phyloP scores from a whole-genome alignment of 2,113 vertebrate species.

The Nettapus auritus region DNA sequence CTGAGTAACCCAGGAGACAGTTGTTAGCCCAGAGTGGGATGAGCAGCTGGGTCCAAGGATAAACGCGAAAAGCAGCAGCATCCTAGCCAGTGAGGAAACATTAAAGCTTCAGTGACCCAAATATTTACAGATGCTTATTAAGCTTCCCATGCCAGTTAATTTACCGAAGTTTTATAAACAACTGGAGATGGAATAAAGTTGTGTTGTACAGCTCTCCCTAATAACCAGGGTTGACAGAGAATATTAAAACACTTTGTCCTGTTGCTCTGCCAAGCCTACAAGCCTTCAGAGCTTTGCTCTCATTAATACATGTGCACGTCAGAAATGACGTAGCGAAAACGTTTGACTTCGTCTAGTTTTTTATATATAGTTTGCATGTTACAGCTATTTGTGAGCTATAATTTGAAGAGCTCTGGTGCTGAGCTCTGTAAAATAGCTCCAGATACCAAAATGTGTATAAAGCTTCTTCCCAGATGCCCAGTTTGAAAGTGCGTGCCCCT shows the following conservation, averaged over 20 bases:
- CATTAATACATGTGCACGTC: not conserved
- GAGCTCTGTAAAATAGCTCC: not conserved
- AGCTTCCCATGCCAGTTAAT: not conserved
- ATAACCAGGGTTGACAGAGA: not conserved
- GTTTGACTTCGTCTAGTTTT: not conserved
- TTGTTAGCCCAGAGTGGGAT: not conserved
- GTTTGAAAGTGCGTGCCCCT: not conserved
- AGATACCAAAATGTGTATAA: not conserved
- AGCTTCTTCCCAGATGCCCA: not conserved
- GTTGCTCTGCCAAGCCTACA: not conserved
- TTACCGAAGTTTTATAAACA: not conserved
- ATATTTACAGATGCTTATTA: not conserved
- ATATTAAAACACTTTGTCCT: not conserved
- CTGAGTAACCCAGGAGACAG: not conserved
- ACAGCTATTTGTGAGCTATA: not conserved
- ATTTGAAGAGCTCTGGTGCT: not conserved
- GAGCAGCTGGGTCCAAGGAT: not conserved
- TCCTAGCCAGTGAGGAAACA: not conserved
- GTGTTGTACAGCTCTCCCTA: not conserved
- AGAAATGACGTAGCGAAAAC: not conserved
- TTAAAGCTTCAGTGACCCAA: not conserved
- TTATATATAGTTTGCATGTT: not conserved
- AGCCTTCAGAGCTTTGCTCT: not conserved
- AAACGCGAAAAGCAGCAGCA: not conserved
- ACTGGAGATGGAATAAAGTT: not conserved